Conservation (phyloP, 2,888 invertebrate genomes). For the Drosophila lutescens region DNA sequence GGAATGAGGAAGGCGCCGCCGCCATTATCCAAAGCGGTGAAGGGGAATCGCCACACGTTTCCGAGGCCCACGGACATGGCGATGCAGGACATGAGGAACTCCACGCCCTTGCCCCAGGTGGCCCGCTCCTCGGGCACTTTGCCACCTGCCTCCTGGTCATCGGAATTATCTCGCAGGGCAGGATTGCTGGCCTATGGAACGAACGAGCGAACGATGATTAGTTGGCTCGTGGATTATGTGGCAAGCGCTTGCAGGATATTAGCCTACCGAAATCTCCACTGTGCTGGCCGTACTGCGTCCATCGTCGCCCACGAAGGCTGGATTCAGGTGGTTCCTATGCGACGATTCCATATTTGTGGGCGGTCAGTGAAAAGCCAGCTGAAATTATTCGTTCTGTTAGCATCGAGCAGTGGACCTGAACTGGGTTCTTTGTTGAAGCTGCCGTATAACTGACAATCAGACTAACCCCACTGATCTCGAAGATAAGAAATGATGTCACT, state of each 20-base stretch:
- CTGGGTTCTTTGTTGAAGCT: slow-evolving; percentile 30
- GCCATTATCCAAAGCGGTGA: slow-evolving; percentile 88
- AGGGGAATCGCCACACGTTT: slow-evolving; percentile 89
- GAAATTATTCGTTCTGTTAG: slow-evolving; percentile 36
- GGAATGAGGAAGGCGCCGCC: slow-evolving; percentile 89
- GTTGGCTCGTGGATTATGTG: slow-evolving; percentile 40
- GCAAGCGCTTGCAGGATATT: not conserved
- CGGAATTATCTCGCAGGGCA: slow-evolving; percentile 26
- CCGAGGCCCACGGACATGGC: slow-evolving; percentile 88
- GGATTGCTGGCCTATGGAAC: slow-evolving; percentile 19
- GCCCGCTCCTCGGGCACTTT: slow-evolving; percentile 76
- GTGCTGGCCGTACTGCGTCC: slow-evolving; percentile 72
- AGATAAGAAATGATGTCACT: slow-evolving; percentile 53
- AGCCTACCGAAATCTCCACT: slow-evolving; percentile 59
- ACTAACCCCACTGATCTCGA: slow-evolving; percentile 33
- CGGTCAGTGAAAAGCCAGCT: slow-evolving; percentile 5
- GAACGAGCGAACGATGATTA: slow-evolving; percentile 48
- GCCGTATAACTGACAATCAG: slow-evolving; percentile 66
- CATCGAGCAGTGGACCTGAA: slow-evolving; percentile 35
- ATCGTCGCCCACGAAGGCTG: slow-evolving; percentile 82
- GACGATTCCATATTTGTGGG: slow-evolving; percentile 50
- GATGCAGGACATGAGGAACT: slow-evolving; percentile 84
- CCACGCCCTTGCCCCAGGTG: slow-evolving; percentile 84
- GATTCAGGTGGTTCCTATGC: slow-evolving; percentile 73
- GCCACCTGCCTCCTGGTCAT: slow-evolving; percentile 38